These are phyloP conservation scores for Sebastes steindachneri DNA, from an alignment of 2,797 vertebrate species.

Conservation along the genomic window DNA sequence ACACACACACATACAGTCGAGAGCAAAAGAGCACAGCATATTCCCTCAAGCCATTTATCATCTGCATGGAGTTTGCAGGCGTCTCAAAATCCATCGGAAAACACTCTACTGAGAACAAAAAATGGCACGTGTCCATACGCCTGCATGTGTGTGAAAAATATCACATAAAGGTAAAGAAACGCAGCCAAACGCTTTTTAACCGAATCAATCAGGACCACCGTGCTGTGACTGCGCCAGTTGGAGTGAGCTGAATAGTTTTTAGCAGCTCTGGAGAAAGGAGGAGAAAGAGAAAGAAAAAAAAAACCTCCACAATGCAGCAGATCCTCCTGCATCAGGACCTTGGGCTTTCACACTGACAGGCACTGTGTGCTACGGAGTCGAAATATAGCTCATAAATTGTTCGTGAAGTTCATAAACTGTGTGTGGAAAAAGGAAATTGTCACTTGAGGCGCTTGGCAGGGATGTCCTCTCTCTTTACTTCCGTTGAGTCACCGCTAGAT, in stretches of 20 bases:
- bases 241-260: slow-evolving; percentile 32
- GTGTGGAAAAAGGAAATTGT: not conserved
- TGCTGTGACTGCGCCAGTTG: slow-evolving; percentile 39
- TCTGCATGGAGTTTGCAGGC: slow-evolving; percentile 25
- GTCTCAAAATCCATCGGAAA: slow-evolving; percentile 19
- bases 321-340: slow-evolving; percentile 31
- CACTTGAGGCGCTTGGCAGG: not conserved
- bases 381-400: not conserved
- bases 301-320: slow-evolving; percentile 35
- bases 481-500: not conserved
- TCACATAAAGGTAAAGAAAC: slow-evolving; percentile 15
- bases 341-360: slow-evolving; percentile 13
- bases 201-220: slow-evolving; percentile 50
- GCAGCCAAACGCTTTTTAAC: slow-evolving; percentile 54
- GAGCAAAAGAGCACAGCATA: slow-evolving; percentile 23
- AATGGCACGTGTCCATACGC: slow-evolving; percentile 16
- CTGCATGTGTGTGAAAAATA: slow-evolving; percentile 12
- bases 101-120: slow-evolving; percentile 34
- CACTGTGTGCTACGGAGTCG: not conserved
- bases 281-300: not conserved
- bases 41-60: slow-evolving; percentile 47
- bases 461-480: not conserved
- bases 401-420: not conserved
- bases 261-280: slow-evolving; percentile 4
- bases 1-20: slow-evolving; percentile 5